Evolutionary conservation across 2,797 vertebrate species (phyloP).

Genomic region (Phyllotis vaccarum): DNA sequence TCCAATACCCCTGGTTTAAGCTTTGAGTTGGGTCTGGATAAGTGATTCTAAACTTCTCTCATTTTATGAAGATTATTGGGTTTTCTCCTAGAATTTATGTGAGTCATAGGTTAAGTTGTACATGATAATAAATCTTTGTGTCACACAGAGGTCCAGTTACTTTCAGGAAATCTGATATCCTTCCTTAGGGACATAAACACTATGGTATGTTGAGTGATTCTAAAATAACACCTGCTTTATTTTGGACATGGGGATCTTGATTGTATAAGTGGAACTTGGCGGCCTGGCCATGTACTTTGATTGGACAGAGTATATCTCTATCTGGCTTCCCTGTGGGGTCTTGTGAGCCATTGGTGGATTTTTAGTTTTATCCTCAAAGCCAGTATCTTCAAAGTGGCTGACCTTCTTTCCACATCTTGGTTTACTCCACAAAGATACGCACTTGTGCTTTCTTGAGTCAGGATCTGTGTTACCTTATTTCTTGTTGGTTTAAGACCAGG

Average conservation of each 20-base stretch:
- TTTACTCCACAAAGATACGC: slow-evolving; percentile 84
- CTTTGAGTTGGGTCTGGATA: background rate
- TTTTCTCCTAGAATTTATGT: slow-evolving; percentile 11
- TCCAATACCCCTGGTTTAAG: background rate
- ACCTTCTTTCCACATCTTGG: slow-evolving; percentile 81
- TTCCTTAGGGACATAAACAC: slow-evolving; percentile 18
- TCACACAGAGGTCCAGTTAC: background rate
- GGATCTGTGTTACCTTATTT: slow-evolving; percentile 86
- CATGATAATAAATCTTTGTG: background rate
- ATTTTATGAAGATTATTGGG: background rate
- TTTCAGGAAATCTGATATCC: background rate
- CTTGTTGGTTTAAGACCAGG: slow-evolving; percentile 85
- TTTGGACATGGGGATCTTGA: background rate
- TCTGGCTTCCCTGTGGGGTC: background rate
- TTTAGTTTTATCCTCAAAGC: background rate
- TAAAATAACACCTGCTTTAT: background rate
- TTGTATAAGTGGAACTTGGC: background rate
- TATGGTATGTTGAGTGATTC: background rate
- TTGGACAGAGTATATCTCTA: background rate
- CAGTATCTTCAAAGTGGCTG: slow-evolving; percentile 82
- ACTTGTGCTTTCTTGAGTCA: slow-evolving; percentile 86
- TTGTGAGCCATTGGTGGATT: slow-evolving; percentile 1
- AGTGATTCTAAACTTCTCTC: background rate
- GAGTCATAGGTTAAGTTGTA: slow-evolving; percentile 1
- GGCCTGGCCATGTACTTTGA: background rate